These are phyloP conservation scores for Meteorus cinctellus DNA, from an alignment of 2,888 invertebrate species.

Conservation along the genomic window DNA sequence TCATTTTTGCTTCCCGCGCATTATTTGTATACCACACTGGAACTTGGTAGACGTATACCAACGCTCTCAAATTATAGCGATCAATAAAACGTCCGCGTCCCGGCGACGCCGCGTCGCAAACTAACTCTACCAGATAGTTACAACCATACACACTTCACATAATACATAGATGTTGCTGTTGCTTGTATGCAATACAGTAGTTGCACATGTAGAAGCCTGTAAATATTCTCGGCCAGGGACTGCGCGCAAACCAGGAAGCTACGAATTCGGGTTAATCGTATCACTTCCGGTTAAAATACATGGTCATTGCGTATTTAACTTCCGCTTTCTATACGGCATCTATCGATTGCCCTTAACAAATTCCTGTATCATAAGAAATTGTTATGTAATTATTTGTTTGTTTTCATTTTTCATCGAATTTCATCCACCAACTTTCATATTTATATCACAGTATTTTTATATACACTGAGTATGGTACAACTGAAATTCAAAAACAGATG, in stretches of 20 bases:
- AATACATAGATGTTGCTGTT: background rate
- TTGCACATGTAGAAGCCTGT: slow-evolving; percentile 1
- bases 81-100: slow-evolving; percentile 49
- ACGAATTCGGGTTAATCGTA: slow-evolving; percentile 61
- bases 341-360: background rate
- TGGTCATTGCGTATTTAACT: slow-evolving; percentile 9
- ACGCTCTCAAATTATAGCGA: slow-evolving; percentile 31
- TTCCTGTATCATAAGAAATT: background rate
- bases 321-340: background rate
- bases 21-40: no score
- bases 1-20: no score
- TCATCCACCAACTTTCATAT: background rate
- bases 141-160: background rate
- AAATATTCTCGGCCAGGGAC: slow-evolving; percentile 23
- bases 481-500: no score
- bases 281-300: slow-evolving; percentile 50
- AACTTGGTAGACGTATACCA: background rate
- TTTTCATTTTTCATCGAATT: background rate
- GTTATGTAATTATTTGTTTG: background rate
- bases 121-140: slow-evolving; percentile 21
- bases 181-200: background rate
- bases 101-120: slow-evolving; percentile 43
- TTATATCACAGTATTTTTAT: no score
- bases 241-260: slow-evolving; percentile 55
- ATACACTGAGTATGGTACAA: no score